Evolutionary conservation across 1,140 invertebrate genomes (phyloP).

Genomic region (Gonioctena quinquepunctata): DNA sequence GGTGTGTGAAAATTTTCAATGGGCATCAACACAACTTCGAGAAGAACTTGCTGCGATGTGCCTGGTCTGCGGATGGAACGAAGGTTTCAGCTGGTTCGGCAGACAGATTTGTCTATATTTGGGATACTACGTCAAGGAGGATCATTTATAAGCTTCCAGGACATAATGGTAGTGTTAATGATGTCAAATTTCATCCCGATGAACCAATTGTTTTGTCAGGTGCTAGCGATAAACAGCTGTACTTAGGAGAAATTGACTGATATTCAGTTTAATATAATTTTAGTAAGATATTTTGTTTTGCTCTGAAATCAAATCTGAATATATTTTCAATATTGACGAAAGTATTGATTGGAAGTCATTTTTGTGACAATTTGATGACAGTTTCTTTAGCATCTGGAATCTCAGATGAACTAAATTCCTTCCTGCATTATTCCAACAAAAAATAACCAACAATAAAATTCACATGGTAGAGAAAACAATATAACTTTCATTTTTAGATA

Average conservation of each 20-base stretch:
- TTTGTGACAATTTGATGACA: no score
- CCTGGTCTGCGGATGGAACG: slow-evolving; percentile 88
- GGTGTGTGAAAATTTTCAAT: slow-evolving; percentile 89
- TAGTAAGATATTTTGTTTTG: no score
- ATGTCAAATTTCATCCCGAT: slow-evolving; percentile 92
- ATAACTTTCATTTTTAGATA: no score
- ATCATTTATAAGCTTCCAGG: slow-evolving; percentile 97
- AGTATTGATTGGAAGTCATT: no score
- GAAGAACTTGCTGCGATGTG: slow-evolving; percentile 87
- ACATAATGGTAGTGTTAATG: slow-evolving; percentile 97
- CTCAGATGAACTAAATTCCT: no score
- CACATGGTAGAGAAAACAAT: no score
- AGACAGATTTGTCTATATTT: slow-evolving; percentile 95
- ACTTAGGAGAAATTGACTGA: slow-evolving; percentile 89
- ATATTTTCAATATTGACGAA: no score
- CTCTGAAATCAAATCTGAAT: no score
- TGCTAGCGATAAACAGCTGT: slow-evolving; percentile 95
- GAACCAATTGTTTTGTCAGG: slow-evolving; percentile 94
- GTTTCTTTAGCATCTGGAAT: no score
- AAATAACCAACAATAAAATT: no score
- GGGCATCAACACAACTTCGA: slow-evolving; percentile 95
- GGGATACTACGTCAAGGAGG: slow-evolving; percentile 90
- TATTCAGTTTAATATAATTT: no score
- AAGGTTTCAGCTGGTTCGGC: slow-evolving; percentile 87
- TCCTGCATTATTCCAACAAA: no score